Base-by-base conservation (phyloP, 1,140 invertebrate species). In the Drosophila arawakana region DNA sequence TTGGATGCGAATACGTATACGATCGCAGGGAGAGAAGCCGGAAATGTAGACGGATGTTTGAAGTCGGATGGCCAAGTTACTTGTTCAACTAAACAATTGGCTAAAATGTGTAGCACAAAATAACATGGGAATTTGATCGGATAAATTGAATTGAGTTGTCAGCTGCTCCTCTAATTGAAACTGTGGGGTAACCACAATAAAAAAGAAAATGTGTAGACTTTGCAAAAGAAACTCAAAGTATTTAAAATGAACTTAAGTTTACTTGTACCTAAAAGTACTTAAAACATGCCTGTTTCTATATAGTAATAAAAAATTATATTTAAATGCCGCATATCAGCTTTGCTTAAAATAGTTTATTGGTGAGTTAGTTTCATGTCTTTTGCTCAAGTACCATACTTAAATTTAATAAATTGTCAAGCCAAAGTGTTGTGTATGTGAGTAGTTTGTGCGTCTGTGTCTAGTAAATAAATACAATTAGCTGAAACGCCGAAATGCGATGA, bases 401-500 rank as follows among this genome's bases (percentile, higher is more conserved):
- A 81, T 76, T 86, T 81, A 85, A 85, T 85, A 85, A 86, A 76
- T 70, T 80, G 78, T 84, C 72, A 80, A 66, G 80, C 34, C 67
- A 71, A 30, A 54, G 15, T 37, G 47, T 6, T 52, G 54, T 30
- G 58, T 21, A 21, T 21, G 18, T 21, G 18, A 21, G 18, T 21
- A 21, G 18, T 21, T 21, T 21, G 30, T 15, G 35, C 21, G 49
- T 60, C 50, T 65, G 61, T 78, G 76, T 67, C 61, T 73, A 86
- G 79, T 85, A 88, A 79, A 88, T 85, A 88, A 85, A 85, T 85
- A 85, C 85, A 85, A 85, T 85, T 85, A 85, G 82, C 79, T 88
- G 69, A 34, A 67, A 46, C 54, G 65, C 61, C 68, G 76, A 89
- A 86, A 83, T 80, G 83, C 72, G 84, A 88, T 83, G 80, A 86